These are phyloP conservation scores for Cardiocondyla obscurior DNA, from an alignment of 1,140 invertebrate species.

Conservation along the genomic window DNA sequence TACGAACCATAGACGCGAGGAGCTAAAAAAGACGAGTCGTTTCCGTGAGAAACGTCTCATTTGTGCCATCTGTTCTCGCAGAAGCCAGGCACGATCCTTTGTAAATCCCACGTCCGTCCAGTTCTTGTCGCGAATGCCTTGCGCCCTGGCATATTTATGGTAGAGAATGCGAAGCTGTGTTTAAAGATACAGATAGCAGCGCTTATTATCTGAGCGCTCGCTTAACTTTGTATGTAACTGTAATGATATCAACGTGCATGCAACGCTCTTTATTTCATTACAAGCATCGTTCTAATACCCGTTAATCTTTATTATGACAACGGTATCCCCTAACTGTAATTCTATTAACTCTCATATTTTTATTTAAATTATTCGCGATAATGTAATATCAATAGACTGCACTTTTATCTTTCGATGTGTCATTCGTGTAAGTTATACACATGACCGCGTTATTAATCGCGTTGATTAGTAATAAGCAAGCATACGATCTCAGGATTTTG, in stretches of 20 bases:
- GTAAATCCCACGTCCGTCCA: slow-evolving; percentile 33
- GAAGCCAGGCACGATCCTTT: slow-evolving; percentile 38
- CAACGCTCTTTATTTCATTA: neutral
- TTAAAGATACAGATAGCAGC: slow-evolving; percentile 39
- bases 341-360: neutral
- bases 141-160: slow-evolving; percentile 49
- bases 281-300: neutral
- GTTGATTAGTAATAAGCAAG: neutral
- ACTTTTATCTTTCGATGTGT: neutral
- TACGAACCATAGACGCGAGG: slow-evolving; percentile 9
- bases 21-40: slow-evolving; percentile 50
- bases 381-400: neutral
- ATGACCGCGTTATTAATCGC: neutral
- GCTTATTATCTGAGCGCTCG: slow-evolving; percentile 25
- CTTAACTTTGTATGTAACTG: neutral
- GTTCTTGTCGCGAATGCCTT: slow-evolving; percentile 48
- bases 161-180: slow-evolving; percentile 35
- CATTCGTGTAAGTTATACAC: neutral
- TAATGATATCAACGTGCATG: slow-evolving; percentile 12
- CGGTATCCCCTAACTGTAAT: neutral
- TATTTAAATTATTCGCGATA: neutral
- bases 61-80: slow-evolving; percentile 46
- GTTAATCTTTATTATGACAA: neutral
- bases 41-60: slow-evolving; percentile 61
- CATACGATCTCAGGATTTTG: neutral